Evolutionary conservation across 2,113 vertebrate species (phyloP).

Genomic region (Ceyx margarethae): DNA sequence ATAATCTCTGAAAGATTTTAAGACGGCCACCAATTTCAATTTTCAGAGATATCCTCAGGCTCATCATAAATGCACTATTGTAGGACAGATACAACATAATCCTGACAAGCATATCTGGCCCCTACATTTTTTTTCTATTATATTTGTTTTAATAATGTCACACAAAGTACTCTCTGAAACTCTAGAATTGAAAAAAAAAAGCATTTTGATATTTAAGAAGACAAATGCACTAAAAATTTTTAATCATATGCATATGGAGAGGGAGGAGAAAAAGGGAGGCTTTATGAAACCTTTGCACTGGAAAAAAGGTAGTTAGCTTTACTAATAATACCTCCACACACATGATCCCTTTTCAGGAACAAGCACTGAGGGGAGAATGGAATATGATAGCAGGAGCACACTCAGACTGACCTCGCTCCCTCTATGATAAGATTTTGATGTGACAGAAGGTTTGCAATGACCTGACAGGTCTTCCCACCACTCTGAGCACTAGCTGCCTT

Average conservation of each 20-base stretch:
- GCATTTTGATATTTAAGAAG: background rate
- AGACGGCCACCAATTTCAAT: background rate
- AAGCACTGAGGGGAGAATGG: fast-evolving
- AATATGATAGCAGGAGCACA: background rate
- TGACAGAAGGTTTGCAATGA: background rate
- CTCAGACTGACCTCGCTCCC: background rate
- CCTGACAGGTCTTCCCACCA: background rate
- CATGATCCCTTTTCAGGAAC: conserved; percentile 29
- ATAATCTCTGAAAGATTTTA: conserved; percentile 20
- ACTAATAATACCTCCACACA: background rate
- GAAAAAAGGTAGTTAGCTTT: conserved; percentile 28
- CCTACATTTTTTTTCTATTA: background rate
- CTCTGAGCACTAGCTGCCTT: background rate
- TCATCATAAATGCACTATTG: background rate
- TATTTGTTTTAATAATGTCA: background rate
- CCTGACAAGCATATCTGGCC: background rate
- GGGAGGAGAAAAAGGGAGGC: fast-evolving
- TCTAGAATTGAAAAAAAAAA: background rate
- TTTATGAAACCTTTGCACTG: background rate
- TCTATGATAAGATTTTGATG: background rate
- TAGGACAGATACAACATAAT: background rate
- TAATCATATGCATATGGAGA: background rate
- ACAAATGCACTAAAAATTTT: background rate
- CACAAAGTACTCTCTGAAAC: background rate
- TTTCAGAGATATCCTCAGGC: background rate